Conservation (phyloP, 2,888 invertebrate genomes). For the Cataglyphis rosenhaueri region DNA sequence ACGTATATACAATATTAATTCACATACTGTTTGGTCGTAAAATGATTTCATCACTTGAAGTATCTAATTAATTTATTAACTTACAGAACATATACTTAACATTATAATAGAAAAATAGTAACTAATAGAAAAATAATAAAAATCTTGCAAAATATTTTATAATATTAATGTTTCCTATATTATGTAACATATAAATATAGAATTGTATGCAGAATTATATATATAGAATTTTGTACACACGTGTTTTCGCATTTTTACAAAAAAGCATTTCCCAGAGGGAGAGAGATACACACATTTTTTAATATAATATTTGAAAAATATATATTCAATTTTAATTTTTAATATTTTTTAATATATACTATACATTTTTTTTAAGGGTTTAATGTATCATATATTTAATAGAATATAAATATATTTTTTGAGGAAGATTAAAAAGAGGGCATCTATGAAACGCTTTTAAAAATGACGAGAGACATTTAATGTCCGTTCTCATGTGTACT, state of each 20-base stretch:
- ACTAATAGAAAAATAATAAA: background rate
- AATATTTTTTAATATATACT: too few species aligned
- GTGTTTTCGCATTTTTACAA: background rate
- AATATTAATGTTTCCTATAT: background rate
- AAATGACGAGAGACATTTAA: conserved; percentile 33
- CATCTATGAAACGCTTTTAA: background rate
- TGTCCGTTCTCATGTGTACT: conserved; percentile 10
- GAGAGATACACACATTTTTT: too few species aligned
- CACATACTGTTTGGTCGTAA: background rate
- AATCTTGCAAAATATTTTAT: background rate
- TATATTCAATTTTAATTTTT: background rate
- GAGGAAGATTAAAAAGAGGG: too few species aligned
- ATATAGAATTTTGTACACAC: background rate
- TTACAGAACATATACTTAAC: background rate
- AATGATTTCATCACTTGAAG: background rate
- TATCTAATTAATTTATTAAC: background rate
- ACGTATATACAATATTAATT: conserved; percentile 52
- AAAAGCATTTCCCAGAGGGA: background rate
- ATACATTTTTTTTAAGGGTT: too few species aligned
- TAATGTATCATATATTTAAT: background rate
- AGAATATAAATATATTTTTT: background rate
- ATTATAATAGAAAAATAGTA: background rate
- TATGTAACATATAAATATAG: background rate
- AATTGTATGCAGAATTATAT: background rate
- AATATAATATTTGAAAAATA: background rate